phyloP scores from a whole-genome alignment of 2,888 invertebrate genomes.

The Thera obeliscata region DNA sequence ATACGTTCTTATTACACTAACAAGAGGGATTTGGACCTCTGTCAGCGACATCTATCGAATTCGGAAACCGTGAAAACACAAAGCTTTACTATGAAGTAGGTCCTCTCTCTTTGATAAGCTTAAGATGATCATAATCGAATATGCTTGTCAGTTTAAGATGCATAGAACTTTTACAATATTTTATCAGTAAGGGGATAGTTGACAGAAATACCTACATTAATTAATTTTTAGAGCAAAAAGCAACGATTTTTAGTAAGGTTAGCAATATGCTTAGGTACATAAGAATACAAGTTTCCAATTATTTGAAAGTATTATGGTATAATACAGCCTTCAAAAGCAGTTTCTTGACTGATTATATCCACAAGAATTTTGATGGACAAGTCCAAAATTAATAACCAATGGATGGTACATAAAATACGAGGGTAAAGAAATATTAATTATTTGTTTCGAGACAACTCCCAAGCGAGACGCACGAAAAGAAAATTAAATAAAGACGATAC shows the following conservation, averaged over 20 bases:
- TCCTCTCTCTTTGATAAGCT: constrained; percentile 18
- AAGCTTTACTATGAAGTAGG: constrained; percentile 29
- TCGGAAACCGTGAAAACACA: constrained; percentile 34
- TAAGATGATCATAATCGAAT: background rate
- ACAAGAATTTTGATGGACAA: constrained; percentile 1
- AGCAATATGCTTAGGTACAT: too few relatives aligned
- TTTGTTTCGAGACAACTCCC: constrained; percentile 19
- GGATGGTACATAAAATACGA: constrained; percentile 4
- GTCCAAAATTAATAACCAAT: constrained; percentile 1
- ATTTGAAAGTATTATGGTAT: background rate
- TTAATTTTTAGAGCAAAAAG: background rate
- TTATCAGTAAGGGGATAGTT: too few relatives aligned
- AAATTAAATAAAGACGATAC: constrained; percentile 52
- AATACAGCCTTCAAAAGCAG: background rate
- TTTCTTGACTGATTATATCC: background rate
- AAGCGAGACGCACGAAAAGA: constrained; percentile 35
- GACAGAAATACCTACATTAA: too few relatives aligned
- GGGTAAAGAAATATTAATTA: constrained; percentile 26
- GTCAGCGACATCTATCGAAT: constrained; percentile 50
- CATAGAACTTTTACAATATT: too few relatives aligned
- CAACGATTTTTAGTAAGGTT: background rate
- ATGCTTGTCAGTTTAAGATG: background rate
- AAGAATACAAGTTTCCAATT: too few relatives aligned
- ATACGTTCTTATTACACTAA: constrained; percentile 58
- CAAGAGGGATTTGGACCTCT: constrained; percentile 50